Evolutionary conservation across 2,888 invertebrate species (phyloP).

Genomic region (Physocephala rufipes): DNA sequence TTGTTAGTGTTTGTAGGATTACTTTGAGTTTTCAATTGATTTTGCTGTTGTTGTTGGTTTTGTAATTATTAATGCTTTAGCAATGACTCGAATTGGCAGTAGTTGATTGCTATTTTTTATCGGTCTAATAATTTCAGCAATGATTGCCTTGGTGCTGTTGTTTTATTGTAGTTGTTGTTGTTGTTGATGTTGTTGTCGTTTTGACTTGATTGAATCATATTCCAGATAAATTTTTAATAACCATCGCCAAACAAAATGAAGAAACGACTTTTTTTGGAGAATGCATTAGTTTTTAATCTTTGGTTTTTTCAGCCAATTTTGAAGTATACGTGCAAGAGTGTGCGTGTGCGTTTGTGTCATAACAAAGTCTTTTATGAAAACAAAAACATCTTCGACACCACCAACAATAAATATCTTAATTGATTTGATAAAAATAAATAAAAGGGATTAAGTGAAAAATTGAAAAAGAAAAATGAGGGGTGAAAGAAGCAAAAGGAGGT

Average conservation of each 20-base stretch:
- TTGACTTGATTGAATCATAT: background rate
- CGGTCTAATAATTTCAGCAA: constrained; percentile 60
- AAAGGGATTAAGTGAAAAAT: no score
- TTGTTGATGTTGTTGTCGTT: constrained; percentile 5
- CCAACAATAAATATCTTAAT: no score
- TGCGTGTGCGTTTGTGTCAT: background rate
- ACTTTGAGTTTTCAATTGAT: constrained; percentile 4
- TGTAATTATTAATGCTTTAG: constrained; percentile 37
- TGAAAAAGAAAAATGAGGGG: no score
- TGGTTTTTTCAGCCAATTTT: no score
- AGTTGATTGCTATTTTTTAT: constrained; percentile 39
- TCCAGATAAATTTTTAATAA: background rate
- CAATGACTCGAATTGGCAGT: constrained; percentile 35
- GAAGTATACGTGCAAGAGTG: background rate
- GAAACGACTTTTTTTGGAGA: no score
- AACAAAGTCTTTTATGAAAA: no score
- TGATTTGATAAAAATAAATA: no score
- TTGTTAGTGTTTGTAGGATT: constrained; percentile 30
- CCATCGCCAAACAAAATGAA: no score
- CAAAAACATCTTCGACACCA: no score
- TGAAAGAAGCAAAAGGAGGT: no score
- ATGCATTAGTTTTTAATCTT: no score
- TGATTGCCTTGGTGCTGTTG: constrained; percentile 49
- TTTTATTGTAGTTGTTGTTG: constrained; percentile 9
- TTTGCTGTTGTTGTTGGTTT: constrained; percentile 24